A percentile compares a stretch with the other conserved stretches of the same genome.
phyloP scores from a whole-genome alignment of 2,888 invertebrate genomes.

The Morinoia aosen region DNA sequence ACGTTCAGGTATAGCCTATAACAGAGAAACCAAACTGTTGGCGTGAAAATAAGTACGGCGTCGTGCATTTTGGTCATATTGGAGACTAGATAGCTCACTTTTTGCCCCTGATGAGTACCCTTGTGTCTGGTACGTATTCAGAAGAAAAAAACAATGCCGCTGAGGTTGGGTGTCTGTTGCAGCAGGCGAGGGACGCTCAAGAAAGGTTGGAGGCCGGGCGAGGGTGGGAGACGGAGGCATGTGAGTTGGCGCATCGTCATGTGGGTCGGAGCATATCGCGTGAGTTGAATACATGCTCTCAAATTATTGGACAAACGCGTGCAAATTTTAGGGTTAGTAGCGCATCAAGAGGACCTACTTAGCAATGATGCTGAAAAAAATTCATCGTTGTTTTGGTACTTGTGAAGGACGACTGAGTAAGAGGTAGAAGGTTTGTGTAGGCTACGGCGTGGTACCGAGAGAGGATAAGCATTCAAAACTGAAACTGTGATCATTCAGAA shows the following conservation, averaged over 20 bases:
- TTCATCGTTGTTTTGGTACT: background rate
- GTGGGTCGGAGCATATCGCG: background rate
- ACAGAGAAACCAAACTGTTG: no score
- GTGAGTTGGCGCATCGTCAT: conserved; percentile 17
- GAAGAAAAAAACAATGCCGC: no score
- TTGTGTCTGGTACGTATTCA: no score
- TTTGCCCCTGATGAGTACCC: no score
- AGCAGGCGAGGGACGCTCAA: background rate
- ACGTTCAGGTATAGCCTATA: no score
- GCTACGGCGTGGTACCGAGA: background rate
- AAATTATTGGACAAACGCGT: background rate
- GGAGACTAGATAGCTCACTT: no score
- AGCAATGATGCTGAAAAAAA: background rate
- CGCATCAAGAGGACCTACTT: background rate
- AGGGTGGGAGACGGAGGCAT: background rate
- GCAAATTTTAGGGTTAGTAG: background rate
- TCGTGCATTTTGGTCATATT: no score
- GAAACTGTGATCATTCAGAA: background rate
- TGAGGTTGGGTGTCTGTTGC: background rate
- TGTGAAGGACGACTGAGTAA: background rate
- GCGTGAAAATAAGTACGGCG: no score
- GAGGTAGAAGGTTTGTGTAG: background rate
- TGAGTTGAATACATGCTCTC: background rate
- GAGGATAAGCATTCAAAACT: background rate
- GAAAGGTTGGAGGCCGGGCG: background rate